Evolutionary conservation across 2,888 invertebrate species (phyloP).

Genomic region (Andrena haemorrhoa): DNA sequence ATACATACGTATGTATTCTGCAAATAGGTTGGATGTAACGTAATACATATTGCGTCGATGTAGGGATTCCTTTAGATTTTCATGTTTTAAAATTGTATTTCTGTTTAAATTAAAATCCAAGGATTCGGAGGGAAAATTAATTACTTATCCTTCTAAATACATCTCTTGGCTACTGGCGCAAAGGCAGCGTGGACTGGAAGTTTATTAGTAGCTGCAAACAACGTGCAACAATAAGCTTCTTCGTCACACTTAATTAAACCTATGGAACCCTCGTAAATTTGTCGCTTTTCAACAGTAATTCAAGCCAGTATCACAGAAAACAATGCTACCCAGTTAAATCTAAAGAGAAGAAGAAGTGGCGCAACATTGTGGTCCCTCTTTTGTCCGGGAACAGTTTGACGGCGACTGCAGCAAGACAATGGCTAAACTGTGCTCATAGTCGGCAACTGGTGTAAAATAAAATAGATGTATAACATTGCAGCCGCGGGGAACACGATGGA

Average conservation of each 20-base stretch:
- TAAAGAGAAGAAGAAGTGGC: background rate
- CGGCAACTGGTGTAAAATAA: background rate
- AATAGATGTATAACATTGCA: background rate
- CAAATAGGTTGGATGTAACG: background rate
- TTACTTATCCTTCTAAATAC: background rate
- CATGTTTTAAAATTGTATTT: background rate
- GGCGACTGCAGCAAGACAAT: conserved; percentile 12
- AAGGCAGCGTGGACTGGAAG: background rate
- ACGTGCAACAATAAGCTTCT: background rate
- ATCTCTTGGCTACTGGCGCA: conserved; percentile 1
- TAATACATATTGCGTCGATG: background rate
- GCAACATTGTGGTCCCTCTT: conserved; percentile 25
- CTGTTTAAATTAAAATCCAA: background rate
- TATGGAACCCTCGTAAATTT: conserved; percentile 21
- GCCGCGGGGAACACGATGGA: background rate
- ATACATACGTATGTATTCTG: too few relatives aligned
- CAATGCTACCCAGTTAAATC: background rate
- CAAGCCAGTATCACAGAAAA: conserved; percentile 3
- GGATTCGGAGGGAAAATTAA: background rate
- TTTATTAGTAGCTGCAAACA: background rate
- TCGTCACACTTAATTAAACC: conserved; percentile 32
- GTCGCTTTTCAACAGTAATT: conserved; percentile 13
- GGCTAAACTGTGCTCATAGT: conserved; percentile 2
- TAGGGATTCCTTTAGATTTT: background rate
- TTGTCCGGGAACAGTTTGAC: conserved; percentile 5